Percentiles rank a stretch among this genome's conserved stretches.
Conservation (phyloP, 2,888 invertebrate genomes). For the Sinotaia quadrata region DNA sequence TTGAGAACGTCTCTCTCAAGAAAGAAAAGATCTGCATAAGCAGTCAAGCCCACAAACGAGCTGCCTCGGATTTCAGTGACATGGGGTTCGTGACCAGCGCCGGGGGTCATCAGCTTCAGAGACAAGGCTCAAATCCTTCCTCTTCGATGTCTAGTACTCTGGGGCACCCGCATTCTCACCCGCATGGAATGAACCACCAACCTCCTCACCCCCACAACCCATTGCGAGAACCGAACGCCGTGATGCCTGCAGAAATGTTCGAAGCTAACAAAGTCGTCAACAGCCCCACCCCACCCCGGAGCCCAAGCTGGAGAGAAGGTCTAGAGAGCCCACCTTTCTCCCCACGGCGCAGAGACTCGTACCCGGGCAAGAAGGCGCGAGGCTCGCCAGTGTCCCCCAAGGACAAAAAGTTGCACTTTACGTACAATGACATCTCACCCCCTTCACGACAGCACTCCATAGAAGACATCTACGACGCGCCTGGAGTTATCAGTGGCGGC, state of each 20-base stretch:
- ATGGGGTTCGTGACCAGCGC: background rate
- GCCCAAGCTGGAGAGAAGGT: slow-evolving; percentile 68
- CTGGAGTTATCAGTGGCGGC: background rate
- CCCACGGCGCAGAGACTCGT: slow-evolving; percentile 62
- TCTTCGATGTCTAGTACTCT: too few species aligned
- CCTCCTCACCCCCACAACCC: background rate
- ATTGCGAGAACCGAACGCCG: slow-evolving; percentile 23
- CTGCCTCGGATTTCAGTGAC: background rate
- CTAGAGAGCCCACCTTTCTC: slow-evolving; percentile 66
- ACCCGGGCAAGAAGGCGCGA: slow-evolving; percentile 59
- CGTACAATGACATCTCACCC: slow-evolving; percentile 60
- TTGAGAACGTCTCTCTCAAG: background rate
- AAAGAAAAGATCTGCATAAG: background rate
- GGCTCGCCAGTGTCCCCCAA: slow-evolving; percentile 65
- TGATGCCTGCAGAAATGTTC: slow-evolving; percentile 22
- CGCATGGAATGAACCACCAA: slow-evolving; percentile 10
- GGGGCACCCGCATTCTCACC: background rate
- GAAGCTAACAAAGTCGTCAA: slow-evolving; percentile 37
- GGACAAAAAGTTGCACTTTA: slow-evolving; percentile 62
- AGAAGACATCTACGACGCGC: slow-evolving; percentile 47
- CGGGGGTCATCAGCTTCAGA: background rate
- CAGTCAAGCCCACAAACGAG: background rate
- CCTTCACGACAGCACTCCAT: slow-evolving; percentile 55
- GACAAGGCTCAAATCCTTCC: background rate
- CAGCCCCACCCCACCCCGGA: slow-evolving; percentile 66